Evolutionary conservation across 1,140 invertebrate genomes (phyloP), one percentile per base, ranked within the genome.

Genomic region (Eriosoma lanigerum): DNA sequence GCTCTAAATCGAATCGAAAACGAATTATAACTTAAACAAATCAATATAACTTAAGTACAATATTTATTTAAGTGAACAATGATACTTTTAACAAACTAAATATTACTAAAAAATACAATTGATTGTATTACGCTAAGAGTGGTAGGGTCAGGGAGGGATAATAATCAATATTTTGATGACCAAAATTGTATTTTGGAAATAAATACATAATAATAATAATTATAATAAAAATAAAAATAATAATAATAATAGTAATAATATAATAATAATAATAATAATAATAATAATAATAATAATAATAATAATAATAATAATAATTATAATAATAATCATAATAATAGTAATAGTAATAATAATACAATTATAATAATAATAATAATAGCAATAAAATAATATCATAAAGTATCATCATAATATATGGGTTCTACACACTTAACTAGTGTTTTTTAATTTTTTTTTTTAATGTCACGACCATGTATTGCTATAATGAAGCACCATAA

Each of bases 91-190:
- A 76, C 52, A 58, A 44, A 76, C 52, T 76, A 56, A 38, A 76
- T 32, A 44, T 24, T 24, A 54, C 52, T 62, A 62, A 58, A 76
- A 76, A 78, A 60, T 78, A 78, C 75, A 78, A 56, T 78, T 78
- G 75, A 78, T 78, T 78, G 75, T 62, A 78, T 78, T 78, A 78
- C 75, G 75, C 75, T 78, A 78, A 62, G n/a, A 78, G 15, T 68
- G 56, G 19, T n/a, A n/a, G 38, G 52, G 5, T n/a, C n/a, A n/a
- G 72, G 13, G 4, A 32, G 1, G 1, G 29, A 29, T 29, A n/a
- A 72, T 72, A 66, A 21, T 21, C 8, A 62, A 29, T 58, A 13
- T 13, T 3, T 1, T 29, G 48, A 72, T 72, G 48, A 60, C 38
- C n/a, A n/a, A 76, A 38, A 17, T 78, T 13, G 62, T 78, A 78